Base-by-base conservation (phyloP, 1,140 invertebrate genomes). In the Bombus confusus region DNA sequence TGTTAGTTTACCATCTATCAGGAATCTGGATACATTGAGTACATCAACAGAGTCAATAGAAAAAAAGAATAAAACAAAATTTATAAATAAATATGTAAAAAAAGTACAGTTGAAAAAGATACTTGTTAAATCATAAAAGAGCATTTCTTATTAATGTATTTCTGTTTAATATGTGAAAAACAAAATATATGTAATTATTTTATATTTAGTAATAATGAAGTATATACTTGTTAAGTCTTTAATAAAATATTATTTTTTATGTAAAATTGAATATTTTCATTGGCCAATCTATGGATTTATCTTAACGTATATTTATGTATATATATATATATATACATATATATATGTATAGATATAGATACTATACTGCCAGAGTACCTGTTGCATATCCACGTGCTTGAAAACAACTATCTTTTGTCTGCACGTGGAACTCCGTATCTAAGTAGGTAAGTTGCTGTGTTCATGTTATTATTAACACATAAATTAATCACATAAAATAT, bases 1-100 rank as follows among this genome's bases (percentile, higher is more conserved):
- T 69, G 15, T 77, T n/a, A 89, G 72, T 66, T 83, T 90, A 25
- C 87, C 88, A 34, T 90, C 84, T 12, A 37, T 90, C 0, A 12
- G 80, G 57, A 37, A 72, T 10, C 57, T 90, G 13, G 52, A 83
- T n/a, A 34, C 47, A 15, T 78, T 90, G 25, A 68, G 18, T 31
- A 62, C 69, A 28, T 80, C 84, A 6, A 74, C 31, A 25, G 62
- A 47, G 15, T 41, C 31, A 5, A 52, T 59, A 3, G 39, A 75
- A 4, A 52, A 84, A 12, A 78, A 75, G 1, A 68, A 64, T 28
- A 87, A 87, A 64, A 78, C 18, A 31, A 84, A 71, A 41, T 73
- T 87, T 64, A 69, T 89, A 66, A 59, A 69, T 18, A 90, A 84
- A 25, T 90, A 80, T 1, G 43, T 18, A 25, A 83, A 83, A 28